Evolutionary conservation across 2,113 vertebrate genomes (phyloP), one percentile per base, ranked within the genome.

Genomic region (Spermophilus dauricus): DNA sequence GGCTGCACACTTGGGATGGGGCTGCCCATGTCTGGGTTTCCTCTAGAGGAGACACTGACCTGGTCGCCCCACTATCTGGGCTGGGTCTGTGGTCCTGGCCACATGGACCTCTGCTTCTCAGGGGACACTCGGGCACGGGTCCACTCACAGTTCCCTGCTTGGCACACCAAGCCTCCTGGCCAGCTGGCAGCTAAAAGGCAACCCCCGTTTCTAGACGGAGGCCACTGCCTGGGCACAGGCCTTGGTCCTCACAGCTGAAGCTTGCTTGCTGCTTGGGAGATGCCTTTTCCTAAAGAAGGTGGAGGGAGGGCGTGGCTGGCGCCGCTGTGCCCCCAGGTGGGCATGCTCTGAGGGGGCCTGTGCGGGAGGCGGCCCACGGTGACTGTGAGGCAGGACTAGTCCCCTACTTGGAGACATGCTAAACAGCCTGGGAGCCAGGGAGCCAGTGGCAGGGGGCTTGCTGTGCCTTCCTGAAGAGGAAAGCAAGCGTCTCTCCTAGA

Each of bases 181-280:
- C 95, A 97, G 95, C 95, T 90, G 97, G 97, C 95, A 91, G 85
- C 58, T 24, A 7, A 22, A 37, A n/a, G 70, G 81, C 32, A 91
- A 72, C 81, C 91, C 72, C 81, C 7, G 32, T 85, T 83, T 85
- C 91, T 94, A 93, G 96, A 95, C 61, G 45, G 89, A 82, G 28
- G 77, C 96, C 65, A 85, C 96, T 34, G 85, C 93, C 97, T n/a
- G 30, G 72, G 88, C 0, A 7, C 75, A 83, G 94, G 95, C 89
- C 86, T 80, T 13, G 61, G 94, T 78, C 78, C 82, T 93, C 73
- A 76, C 11, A 78, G 75, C 42, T 78, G 37, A 34, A 34, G 83
- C 78, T 17, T 65, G 80, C n/a, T 3, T 1, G 78, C 61, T 37
- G 56, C 77, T 83, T 0, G 8, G 88, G 76, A 81, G 72, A 58